These are phyloP conservation scores for Drosophila multiciliata DNA, from an alignment of 2,888 invertebrate genomes.

Conservation along the genomic window DNA sequence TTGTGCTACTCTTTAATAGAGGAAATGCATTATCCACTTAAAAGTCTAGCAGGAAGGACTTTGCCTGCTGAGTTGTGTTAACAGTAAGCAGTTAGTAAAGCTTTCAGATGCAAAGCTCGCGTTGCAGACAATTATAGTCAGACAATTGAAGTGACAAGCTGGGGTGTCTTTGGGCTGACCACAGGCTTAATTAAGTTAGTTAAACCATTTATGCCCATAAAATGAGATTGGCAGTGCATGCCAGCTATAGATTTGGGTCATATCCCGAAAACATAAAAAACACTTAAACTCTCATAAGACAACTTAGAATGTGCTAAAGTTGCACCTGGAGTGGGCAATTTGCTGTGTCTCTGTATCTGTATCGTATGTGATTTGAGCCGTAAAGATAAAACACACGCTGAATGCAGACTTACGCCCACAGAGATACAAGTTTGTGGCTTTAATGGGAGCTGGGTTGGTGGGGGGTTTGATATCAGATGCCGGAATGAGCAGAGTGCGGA, in stretches of 20 bases:
- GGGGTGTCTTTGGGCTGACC: background rate
- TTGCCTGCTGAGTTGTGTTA: slow-evolving; percentile 42
- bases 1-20: slow-evolving; percentile 34
- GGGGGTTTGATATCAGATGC: slow-evolving; percentile 33
- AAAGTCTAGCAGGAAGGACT: slow-evolving; percentile 59
- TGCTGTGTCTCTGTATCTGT: slow-evolving; percentile 6
- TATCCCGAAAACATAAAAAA: slow-evolving; percentile 31
- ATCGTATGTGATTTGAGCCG: slow-evolving; percentile 67
- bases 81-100: slow-evolving; percentile 61
- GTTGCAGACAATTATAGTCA: slow-evolving; percentile 36
- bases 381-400: slow-evolving; percentile 69
- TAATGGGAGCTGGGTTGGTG: background rate
- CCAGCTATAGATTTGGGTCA: slow-evolving; percentile 28
- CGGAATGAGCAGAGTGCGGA: slow-evolving; percentile 17
- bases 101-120: slow-evolving; percentile 52
- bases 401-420: slow-evolving; percentile 57
- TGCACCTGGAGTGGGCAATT: slow-evolving; percentile 51
- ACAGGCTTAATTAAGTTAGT: slow-evolving; percentile 56
- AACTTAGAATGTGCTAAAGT: slow-evolving; percentile 66
- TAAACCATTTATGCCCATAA: slow-evolving; percentile 66
- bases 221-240: slow-evolving; percentile 56
- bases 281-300: slow-evolving; percentile 69
- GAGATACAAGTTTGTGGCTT: slow-evolving; percentile 44
- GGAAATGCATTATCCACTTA: slow-evolving; percentile 78
- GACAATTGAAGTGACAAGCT: slow-evolving; percentile 3